These are phyloP conservation scores for Deladenus siricidicola DNA, from an alignment of 2,888 invertebrate species.

Conservation along the genomic window DNA sequence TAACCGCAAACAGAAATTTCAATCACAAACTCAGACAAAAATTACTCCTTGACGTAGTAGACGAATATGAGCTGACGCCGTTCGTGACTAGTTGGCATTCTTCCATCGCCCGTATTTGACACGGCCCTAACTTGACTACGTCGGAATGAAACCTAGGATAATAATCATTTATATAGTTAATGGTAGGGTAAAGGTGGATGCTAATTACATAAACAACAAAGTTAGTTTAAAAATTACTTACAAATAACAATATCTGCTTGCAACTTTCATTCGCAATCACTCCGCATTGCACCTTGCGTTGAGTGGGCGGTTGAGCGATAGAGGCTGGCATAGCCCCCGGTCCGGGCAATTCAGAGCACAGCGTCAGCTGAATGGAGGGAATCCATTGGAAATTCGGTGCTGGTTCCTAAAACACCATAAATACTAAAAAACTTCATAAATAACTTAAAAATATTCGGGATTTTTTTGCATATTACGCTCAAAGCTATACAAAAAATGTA, in stretches of 20 bases:
- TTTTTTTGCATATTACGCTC: too few relatives aligned
- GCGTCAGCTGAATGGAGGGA: background rate
- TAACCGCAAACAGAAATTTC: too few relatives aligned
- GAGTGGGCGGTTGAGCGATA: background rate
- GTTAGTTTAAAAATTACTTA: constrained; percentile 1
- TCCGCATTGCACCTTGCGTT: constrained; percentile 5
- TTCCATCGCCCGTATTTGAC: background rate
- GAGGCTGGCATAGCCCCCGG: background rate
- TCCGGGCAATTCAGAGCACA: background rate
- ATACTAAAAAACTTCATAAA: background rate
- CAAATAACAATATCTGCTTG: background rate
- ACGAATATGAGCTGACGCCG: background rate
- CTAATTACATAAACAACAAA: background rate
- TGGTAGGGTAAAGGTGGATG: background rate
- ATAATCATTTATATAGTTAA: background rate
- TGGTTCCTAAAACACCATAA: background rate
- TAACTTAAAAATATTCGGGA: too few relatives aligned
- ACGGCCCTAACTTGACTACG: too few relatives aligned
- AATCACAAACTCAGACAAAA: too few relatives aligned
- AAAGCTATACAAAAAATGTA: too few relatives aligned
- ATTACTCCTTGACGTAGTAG: background rate
- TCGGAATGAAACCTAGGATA: background rate
- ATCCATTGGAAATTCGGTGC: background rate
- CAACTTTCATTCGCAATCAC: constrained; percentile 4
- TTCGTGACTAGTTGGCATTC: background rate